phyloP scores from a whole-genome alignment of 2,113 vertebrate genomes.

The Murina feae region DNA sequence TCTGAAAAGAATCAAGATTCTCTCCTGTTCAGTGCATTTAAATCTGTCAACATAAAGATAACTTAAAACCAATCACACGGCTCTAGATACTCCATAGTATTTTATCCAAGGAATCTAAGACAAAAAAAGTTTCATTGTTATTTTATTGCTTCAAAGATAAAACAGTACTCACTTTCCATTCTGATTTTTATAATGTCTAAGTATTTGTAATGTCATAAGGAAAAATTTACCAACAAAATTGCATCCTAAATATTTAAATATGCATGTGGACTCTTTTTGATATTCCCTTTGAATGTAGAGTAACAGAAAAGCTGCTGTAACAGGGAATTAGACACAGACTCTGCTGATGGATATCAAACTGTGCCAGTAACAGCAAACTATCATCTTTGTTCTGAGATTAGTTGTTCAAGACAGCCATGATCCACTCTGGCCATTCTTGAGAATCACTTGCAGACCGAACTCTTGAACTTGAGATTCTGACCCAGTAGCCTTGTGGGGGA shows the following conservation, averaged over 20 bases:
- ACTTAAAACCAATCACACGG: background rate
- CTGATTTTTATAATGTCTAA: background rate
- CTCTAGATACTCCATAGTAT: background rate
- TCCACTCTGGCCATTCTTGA: background rate
- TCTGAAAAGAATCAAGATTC: background rate
- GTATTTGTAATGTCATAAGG: background rate
- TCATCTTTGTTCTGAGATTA: background rate
- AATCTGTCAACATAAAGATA: background rate
- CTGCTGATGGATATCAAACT: background rate
- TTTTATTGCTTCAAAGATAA: conserved; percentile 21
- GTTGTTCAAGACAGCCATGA: background rate
- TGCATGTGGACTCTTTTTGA: conserved; percentile 28
- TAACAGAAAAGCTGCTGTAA: background rate
- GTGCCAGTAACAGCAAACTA: background rate
- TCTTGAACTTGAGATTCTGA: background rate
- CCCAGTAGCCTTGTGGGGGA: background rate
- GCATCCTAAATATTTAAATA: conserved; percentile 51
- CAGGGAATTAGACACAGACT: background rate
- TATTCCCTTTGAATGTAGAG: conserved; percentile 32
- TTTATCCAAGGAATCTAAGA: background rate
- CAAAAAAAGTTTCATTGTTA: background rate
- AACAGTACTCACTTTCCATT: background rate
- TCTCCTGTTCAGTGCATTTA: background rate
- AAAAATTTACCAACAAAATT: conserved; percentile 29
- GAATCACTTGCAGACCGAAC: background rate